Base-by-base conservation (phyloP, 2,797 vertebrate species). In the Enteromius treurensis region DNA sequence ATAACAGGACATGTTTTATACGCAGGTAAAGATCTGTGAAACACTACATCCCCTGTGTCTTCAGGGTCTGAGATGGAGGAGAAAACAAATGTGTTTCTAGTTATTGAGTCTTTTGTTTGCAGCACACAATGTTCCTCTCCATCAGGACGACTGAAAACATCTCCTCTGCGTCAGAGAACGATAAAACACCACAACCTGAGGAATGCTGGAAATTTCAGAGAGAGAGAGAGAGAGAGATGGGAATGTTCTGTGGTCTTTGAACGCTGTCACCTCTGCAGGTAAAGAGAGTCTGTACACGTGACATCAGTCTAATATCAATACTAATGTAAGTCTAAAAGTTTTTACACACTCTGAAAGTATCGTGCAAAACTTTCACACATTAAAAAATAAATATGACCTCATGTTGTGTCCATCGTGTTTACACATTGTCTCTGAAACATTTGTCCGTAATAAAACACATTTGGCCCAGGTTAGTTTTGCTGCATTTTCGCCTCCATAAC, bases 121-220 rank as follows among this genome's bases (percentile, higher is more conserved):
- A 13, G 67, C 49, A 69, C 74, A 77, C 29, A 9, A 29, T 47
- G 55, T 77, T 47, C 58, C 53, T 26, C 15, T 77, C 51, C 21
- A 58, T 58, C 7, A 58, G 17, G 47, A 58, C 1, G 2, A 77
- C 7, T 32, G 34, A 19, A 42, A 29, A 47, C 45, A 73, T 55
- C 82, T 83, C 88, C 26, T 26, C 70, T 32, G 84, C 32, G 71
- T 84, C 82, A 77, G 68, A 86, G 81, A 17, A 80, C 88, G 83
- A 92, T 93, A 81, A 93, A 91, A 92, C 89, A 87, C 80, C 47
- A 77, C 86, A 84, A 90, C 90, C 92, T 86, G 87, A 23, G 83
- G 88, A 89, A 89, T 85, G 85, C 86, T 19, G 80, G 90, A 88
- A 91, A 90, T 85, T 89, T 87, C 78, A 26, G 26, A 26, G 26